A percentile compares a stretch with the other conserved stretches of the same genome.
phyloP scores from a whole-genome alignment of 2,888 invertebrate species.

The Hypomecis atomaria region DNA sequence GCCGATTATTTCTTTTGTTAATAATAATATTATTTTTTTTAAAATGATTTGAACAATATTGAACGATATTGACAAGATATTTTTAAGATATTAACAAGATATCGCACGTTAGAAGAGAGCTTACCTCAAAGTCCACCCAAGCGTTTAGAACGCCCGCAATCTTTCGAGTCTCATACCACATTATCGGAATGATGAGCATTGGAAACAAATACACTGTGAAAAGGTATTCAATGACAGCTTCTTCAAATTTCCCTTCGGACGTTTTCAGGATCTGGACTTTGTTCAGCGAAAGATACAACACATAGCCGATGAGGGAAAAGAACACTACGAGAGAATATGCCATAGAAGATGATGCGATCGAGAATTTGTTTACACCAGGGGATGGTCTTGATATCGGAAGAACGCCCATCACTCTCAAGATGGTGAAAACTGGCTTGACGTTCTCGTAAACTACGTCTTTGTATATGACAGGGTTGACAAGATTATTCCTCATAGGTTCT shows the following conservation, averaged over 20 bases:
- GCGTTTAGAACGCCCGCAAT: conserved; percentile 85
- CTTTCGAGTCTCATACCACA: conserved; percentile 88
- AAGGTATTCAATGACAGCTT: conserved; percentile 90
- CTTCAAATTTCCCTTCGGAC: conserved; percentile 88
- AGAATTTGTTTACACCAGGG: conserved; percentile 77
- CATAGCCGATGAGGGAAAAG: conserved; percentile 78
- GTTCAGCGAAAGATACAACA: conserved; percentile 86
- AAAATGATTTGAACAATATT: too few species aligned
- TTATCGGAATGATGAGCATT: conserved; percentile 85
- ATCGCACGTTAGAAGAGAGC: neutral
- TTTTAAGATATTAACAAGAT: too few species aligned
- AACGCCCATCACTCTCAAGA: conserved; percentile 84
- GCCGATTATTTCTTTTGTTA: too few species aligned
- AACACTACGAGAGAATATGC: conserved; percentile 84
- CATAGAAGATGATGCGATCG: conserved; percentile 82
- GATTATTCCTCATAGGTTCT: conserved; percentile 65
- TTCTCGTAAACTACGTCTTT: conserved; percentile 78
- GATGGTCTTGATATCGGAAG: conserved; percentile 84
- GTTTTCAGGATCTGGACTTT: conserved; percentile 86
- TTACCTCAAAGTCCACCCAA: conserved; percentile 88
- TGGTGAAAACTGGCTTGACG: conserved; percentile 73
- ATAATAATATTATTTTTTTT: too few species aligned
- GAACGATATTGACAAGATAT: too few species aligned
- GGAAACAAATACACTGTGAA: conserved; percentile 90
- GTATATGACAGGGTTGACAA: conserved; percentile 62